Evolutionary conservation across 1,140 invertebrate species (phyloP).

Genomic region (Lordiphosa stackelbergi): DNA sequence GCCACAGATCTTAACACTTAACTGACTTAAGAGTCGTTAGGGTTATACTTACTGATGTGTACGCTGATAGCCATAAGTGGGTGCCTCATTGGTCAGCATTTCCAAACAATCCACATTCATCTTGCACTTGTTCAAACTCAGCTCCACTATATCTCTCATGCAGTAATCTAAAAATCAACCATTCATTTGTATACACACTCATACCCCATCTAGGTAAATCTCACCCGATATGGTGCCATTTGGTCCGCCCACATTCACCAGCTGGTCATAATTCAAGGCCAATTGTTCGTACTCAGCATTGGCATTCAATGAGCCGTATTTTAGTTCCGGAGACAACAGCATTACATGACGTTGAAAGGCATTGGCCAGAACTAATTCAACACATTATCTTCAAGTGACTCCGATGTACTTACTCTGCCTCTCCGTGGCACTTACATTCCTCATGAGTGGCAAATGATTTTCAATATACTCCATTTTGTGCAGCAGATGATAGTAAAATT

Average conservation of each 20-base stretch:
- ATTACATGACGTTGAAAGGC: conserved; percentile 54
- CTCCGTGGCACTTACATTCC: conserved; percentile 9
- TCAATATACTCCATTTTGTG: conserved; percentile 43
- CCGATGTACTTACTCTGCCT: conserved; percentile 31
- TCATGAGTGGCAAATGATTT: conserved; percentile 2
- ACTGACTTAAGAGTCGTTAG: too few relatives aligned
- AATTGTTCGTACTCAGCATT: conserved; percentile 62
- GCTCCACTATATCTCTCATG: conserved; percentile 42
- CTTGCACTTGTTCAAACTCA: conserved; percentile 29
- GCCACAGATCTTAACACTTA: too few relatives aligned
- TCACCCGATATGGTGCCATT: conserved; percentile 54
- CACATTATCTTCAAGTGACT: conserved; percentile 1
- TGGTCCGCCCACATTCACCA: conserved; percentile 43
- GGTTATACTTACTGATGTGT: conserved; percentile 69
- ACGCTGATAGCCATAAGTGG: conserved; percentile 61
- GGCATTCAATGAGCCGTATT: conserved; percentile 42
- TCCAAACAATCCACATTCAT: conserved; percentile 35
- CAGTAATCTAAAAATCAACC: conserved; percentile 30
- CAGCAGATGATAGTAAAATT: conserved; percentile 60
- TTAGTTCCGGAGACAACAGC: conserved; percentile 36
- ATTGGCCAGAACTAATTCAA: conserved; percentile 41
- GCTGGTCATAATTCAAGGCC: conserved; percentile 35
- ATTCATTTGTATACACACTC: background rate
- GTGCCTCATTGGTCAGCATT: conserved; percentile 42
- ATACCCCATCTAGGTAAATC: background rate